Evolutionary conservation across 2,797 vertebrate species (phyloP), one percentile per base, ranked within the genome.

Genomic region (Anomalospiza imberbis): DNA sequence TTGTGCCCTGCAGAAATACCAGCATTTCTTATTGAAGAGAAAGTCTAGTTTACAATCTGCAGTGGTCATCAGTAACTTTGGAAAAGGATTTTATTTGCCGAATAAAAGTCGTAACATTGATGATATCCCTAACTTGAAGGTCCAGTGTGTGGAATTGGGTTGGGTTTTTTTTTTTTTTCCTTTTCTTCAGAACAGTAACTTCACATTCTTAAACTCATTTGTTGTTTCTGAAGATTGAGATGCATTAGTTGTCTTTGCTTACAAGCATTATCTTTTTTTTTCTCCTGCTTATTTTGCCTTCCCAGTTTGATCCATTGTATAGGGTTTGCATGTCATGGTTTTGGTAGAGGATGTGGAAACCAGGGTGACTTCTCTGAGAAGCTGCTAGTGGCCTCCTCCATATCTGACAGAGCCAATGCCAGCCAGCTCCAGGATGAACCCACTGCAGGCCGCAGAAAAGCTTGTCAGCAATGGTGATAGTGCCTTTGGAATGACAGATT

Each of bases 211-310:
- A 54, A 91, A 51, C 9, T 86, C 6, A 54, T 67, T 47, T 73
- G 17, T 2, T 83, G 10, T 22, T 70, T 73, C 21, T 48, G 16
- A 25, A 86, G n/a, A 22, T 28, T 34, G 26, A 80, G 19, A 26
- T 0, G 0, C 28, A 19, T 8, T n/a, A n/a, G 4, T 22, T 71
- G 5, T 24, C 26, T 58, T 84, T 3, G 0, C 10, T 80, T 29
- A 17, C 13, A 60, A 62, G 21, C 18, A 54, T 2, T 34, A 2
- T 62, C 13, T 13, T 3, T 12, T 65, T 84, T 65, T 88, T 25
- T 7, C 6, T 81, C 36, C 65, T 68, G 16, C 14, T 83, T 57
- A 50, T 15, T 10, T 36, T 72, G 22, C 42, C 31, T 88, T 83
- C 36, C 24, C 28, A 25, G 9, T 58, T 58, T 48, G 19, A 66